Conservation (phyloP, 2,797 vertebrate species). For the Neoniphon sammara region DNA sequence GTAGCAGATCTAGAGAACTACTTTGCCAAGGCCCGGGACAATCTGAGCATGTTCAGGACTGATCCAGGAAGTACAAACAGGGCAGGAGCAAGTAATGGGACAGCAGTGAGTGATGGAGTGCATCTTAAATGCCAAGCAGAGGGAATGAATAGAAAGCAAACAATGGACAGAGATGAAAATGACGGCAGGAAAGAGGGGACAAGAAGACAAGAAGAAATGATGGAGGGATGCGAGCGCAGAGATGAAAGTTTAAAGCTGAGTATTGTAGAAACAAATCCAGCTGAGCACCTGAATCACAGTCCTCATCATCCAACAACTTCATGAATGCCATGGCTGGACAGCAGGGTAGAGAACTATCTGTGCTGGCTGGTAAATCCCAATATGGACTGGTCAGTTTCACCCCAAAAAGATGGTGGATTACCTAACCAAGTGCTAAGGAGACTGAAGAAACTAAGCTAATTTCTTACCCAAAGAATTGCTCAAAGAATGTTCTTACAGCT, state of each 20-base stretch:
- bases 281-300: constrained; percentile 22
- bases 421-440: too few relatives aligned
- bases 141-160: neutral
- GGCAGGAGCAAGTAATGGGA: neutral
- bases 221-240: neutral
- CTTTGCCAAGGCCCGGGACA: constrained; percentile 55
- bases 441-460: too few relatives aligned
- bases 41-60: constrained; percentile 39
- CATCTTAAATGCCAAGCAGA: neutral
- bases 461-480: too few relatives aligned
- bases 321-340: constrained; percentile 7
- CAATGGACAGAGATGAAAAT: neutral
- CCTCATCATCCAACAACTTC: neutral
- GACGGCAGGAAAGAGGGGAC: neutral
- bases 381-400: neutral
- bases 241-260: constrained; percentile 56
- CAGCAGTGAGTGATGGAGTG: neutral
- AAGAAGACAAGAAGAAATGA: constrained; percentile 21
- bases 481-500: too few relatives aligned
- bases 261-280: constrained; percentile 63
- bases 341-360: neutral
- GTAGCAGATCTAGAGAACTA: constrained; percentile 68
- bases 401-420: too few relatives aligned
- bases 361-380: neutral
- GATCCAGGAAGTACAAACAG: constrained; percentile 19